phyloP scores from a whole-genome alignment of 2,113 vertebrate species.

The Pitta sordida region DNA sequence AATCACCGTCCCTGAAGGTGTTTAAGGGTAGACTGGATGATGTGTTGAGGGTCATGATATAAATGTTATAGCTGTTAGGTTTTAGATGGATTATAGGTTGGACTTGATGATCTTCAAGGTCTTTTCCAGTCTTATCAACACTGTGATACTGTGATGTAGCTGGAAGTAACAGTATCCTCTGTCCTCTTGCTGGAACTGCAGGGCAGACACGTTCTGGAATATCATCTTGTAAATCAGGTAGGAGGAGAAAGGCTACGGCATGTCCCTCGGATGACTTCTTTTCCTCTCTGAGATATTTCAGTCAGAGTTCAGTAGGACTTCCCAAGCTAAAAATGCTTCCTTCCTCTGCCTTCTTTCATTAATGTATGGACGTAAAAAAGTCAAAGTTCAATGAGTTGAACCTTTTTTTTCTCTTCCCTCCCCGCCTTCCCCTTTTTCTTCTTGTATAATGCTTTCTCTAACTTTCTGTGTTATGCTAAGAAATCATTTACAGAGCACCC shows the following conservation, averaged over 20 bases:
- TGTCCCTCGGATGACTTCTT: background rate
- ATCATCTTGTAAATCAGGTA: fast-evolving
- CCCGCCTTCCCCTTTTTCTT: too few species aligned
- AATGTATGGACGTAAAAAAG: background rate
- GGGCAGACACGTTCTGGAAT: background rate
- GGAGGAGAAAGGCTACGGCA: background rate
- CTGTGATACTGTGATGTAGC: too few species aligned
- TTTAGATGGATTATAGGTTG: too few species aligned
- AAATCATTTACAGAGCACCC: too few species aligned
- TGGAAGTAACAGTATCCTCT: background rate
- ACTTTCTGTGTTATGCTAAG: too few species aligned
- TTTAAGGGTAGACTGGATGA: too few species aligned
- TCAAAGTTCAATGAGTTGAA: background rate
- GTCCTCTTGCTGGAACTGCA: fast-evolving
- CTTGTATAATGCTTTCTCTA: background rate
- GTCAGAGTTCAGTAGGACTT: background rate
- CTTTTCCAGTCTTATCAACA: too few species aligned
- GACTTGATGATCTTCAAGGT: too few species aligned
- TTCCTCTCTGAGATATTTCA: background rate
- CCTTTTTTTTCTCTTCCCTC: too few species aligned
- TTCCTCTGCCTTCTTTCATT: background rate
- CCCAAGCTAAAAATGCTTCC: background rate
- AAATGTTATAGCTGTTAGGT: too few species aligned
- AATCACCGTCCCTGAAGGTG: too few species aligned
- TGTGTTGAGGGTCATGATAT: too few species aligned